Evolutionary conservation across 1,140 invertebrate genomes (phyloP).

Genomic region (Lerema accius): DNA sequence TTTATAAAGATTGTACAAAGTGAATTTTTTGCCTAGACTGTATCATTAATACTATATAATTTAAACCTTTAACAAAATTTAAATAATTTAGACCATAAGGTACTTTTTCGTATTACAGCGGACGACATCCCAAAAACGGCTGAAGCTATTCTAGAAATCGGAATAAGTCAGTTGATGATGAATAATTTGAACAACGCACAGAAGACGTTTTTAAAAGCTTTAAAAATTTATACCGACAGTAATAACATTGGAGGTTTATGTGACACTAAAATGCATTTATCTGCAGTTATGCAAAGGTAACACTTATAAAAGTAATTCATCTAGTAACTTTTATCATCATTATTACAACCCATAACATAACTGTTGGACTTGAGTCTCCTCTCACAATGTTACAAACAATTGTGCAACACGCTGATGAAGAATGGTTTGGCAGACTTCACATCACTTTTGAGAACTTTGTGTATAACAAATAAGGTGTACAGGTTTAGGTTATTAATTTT

Average conservation of each 20-base stretch:
- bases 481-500: no score
- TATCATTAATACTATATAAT: no score
- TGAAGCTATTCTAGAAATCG: constrained; percentile 79
- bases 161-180: constrained; percentile 76
- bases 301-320: neutral
- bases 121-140: constrained; percentile 69
- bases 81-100: no score
- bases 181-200: constrained; percentile 75
- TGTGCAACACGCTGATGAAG: no score
- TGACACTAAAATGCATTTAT: constrained; percentile 77
- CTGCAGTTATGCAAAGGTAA: constrained; percentile 74
- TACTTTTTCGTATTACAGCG: no score
- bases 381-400: no score
- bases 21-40: no score
- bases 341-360: neutral
- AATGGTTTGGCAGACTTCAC: no score
- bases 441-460: no score
- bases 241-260: constrained; percentile 74
- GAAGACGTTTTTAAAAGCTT: constrained; percentile 75
- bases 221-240: constrained; percentile 66
- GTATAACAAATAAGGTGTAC: no score
- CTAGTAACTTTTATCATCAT: neutral
- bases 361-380: neutral
- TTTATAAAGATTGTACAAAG: no score
- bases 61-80: no score